phyloP scores from a whole-genome alignment of 23 tunicate species.

The Halocynthia aurantium region DNA sequence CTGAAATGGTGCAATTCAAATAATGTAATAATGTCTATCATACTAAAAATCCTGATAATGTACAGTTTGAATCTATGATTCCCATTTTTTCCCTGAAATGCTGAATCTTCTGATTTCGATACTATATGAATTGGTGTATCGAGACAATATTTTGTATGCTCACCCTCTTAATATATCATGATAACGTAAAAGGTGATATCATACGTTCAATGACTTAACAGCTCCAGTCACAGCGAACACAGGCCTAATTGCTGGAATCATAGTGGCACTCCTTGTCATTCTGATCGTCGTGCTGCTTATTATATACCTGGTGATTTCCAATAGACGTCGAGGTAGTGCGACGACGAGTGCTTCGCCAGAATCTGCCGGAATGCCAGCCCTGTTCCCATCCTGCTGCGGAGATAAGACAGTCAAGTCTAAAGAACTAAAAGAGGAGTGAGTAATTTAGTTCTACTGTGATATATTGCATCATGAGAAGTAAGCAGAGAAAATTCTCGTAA shows the following conservation, averaged over 20 bases:
- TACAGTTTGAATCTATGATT: no score
- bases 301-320: slow-evolving; percentile 17
- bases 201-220: background rate
- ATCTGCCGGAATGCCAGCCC: slow-evolving; percentile 10
- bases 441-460: background rate
- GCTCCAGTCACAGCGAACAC: slow-evolving; percentile 17
- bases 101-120: no score
- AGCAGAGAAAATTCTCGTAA: no score
- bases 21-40: no score
- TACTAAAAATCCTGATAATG: no score
- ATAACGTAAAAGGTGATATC: no score
- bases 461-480: no score
- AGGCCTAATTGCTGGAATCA: slow-evolving; percentile 47
- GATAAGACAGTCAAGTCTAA: slow-evolving; percentile 21
- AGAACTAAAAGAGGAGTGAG: slow-evolving; percentile 31
- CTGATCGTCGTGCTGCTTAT: slow-evolving; percentile 7
- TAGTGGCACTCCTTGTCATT: slow-evolving; percentile 39
- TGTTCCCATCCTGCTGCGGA: slow-evolving; percentile 19
- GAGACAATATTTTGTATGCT: no score
- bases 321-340: background rate
- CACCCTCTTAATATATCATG: no score
- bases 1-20: no score
- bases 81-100: no score
- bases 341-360: slow-evolving; percentile 7
- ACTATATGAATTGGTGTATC: no score